These are phyloP conservation scores for Synaphobranchus kaupii DNA, from an alignment of 2,797 vertebrate genomes.

Conservation along the genomic window DNA sequence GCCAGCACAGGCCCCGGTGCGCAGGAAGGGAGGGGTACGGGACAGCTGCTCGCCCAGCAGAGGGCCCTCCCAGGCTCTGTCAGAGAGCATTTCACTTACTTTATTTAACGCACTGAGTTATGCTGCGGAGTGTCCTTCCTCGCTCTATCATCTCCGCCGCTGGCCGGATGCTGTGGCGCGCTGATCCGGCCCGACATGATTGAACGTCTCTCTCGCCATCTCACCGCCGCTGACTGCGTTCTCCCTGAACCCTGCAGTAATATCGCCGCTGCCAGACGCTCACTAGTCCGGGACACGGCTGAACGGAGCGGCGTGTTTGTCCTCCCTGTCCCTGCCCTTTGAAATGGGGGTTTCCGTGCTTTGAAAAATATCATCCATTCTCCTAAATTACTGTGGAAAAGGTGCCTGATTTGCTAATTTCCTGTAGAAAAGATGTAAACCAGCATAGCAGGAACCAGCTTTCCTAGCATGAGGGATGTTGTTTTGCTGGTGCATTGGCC, in stretches of 20 bases:
- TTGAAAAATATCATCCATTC: not conserved
- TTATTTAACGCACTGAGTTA: slow-evolving; percentile 22
- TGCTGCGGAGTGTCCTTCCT: not conserved
- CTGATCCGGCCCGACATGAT: slow-evolving; percentile 32
- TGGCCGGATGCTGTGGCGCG: slow-evolving; percentile 18
- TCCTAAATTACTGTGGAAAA: not conserved
- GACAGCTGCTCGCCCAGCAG: not conserved
- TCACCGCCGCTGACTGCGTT: not conserved
- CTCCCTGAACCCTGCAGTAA: slow-evolving; percentile 1
- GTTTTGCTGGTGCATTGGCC: not conserved
- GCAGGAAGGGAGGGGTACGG: not conserved
- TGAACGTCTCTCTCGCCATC: slow-evolving; percentile 9
- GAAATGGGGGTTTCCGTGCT: not conserved
- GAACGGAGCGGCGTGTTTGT: slow-evolving; percentile 35
- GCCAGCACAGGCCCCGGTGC: not conserved
- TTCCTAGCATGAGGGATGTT: not conserved
- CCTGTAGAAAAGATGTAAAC: not conserved
- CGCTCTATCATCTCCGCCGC: slow-evolving; percentile 13
- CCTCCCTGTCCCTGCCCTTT: slow-evolving; percentile 16
- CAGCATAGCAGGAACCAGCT: not conserved
- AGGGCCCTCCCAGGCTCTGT: not conserved
- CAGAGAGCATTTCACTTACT: slow-evolving; percentile 1
- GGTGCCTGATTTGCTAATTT: not conserved
- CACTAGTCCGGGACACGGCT: slow-evolving; percentile 18
- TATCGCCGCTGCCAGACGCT: slow-evolving; percentile 13